phyloP scores from a whole-genome alignment of 64 coral and sea anemone genomes.

The Catalaphyllia jardinei region DNA sequence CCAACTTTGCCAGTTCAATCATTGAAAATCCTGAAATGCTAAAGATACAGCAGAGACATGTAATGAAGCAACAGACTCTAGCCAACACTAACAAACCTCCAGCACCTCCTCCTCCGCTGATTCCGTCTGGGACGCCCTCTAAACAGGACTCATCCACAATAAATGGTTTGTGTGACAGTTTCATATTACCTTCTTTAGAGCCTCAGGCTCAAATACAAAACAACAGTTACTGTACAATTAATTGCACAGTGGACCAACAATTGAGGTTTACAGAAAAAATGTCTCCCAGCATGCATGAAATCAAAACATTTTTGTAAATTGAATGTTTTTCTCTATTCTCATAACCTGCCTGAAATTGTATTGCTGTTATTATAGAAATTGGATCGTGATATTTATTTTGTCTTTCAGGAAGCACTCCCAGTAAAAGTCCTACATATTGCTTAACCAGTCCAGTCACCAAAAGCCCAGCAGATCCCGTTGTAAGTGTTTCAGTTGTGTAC shows the following conservation, averaged over 20 bases:
- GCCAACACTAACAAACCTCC: constrained; percentile 73
- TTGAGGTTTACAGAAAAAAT: no score
- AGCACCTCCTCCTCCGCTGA: constrained; percentile 71
- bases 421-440: constrained; percentile 23
- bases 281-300: no score
- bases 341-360: no score
- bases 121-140: constrained; percentile 44
- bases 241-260: no score
- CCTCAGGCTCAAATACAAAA: no score
- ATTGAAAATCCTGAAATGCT: constrained; percentile 99
- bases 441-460: constrained; percentile 27
- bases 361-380: no score
- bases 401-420: constrained; percentile 6
- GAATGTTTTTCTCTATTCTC: no score
- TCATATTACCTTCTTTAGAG: no score
- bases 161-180: neutral
- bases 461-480: constrained; percentile 23
- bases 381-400: neutral
- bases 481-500: neutral
- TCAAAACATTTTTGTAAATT: no score
- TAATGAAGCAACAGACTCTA: constrained; percentile 91
- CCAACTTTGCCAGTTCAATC: constrained; percentile 79
- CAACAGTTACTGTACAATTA: no score
- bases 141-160: constrained; percentile 38
- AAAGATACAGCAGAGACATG: constrained; percentile 95